Conservation (phyloP, 2,888 invertebrate species). For the Sinotaia quadrata region DNA sequence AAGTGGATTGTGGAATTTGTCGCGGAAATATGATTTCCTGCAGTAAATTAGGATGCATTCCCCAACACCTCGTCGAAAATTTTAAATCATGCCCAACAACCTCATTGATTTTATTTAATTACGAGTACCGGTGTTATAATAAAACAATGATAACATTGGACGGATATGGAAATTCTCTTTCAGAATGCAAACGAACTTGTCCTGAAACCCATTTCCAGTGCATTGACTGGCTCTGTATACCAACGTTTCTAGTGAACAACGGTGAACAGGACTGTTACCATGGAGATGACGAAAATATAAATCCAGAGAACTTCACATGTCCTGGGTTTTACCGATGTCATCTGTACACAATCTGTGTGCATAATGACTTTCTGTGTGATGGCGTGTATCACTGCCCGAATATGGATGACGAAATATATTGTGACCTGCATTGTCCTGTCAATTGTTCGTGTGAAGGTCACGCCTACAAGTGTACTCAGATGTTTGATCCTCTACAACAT, state of each 20-base stretch:
- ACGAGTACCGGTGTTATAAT: no score
- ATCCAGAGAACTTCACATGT: constrained; percentile 12
- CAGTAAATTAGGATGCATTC: not conserved
- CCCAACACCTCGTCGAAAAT: not conserved
- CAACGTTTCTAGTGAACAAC: constrained; percentile 18
- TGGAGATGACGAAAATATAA: constrained; percentile 29
- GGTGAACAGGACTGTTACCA: constrained; percentile 22
- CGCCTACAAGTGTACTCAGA: constrained; percentile 9
- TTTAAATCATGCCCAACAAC: not conserved
- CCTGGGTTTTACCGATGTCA: constrained; percentile 29
- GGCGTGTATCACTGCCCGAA: constrained; percentile 33
- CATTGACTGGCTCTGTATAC: constrained; percentile 17
- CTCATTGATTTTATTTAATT: no score
- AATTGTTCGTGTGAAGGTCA: constrained; percentile 15
- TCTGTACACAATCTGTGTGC: constrained; percentile 21
- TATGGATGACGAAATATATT: constrained; percentile 31
- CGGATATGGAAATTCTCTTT: constrained; percentile 5
- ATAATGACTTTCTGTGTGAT: constrained; percentile 31
- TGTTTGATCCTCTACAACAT: not conserved
- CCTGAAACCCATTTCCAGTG: constrained; percentile 7
- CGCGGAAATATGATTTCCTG: not conserved
- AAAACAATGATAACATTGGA: constrained; percentile 6
- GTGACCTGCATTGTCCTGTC: constrained; percentile 12
- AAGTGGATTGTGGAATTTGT: constrained; percentile 11
- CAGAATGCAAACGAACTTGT: not conserved